Conservation (phyloP, 2,888 invertebrate species). For the Unio pictorum region DNA sequence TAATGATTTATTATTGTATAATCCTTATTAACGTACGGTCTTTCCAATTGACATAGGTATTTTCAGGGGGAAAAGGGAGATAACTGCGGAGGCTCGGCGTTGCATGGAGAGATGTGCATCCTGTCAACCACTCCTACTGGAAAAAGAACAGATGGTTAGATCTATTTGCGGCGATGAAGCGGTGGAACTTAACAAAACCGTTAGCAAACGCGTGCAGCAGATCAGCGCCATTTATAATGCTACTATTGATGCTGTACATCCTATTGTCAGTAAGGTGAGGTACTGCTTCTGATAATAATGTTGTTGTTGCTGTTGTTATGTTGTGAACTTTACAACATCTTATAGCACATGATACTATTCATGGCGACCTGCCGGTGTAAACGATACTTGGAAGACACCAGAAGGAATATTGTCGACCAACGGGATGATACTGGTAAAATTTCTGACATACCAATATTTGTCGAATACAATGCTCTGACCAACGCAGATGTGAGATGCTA, state of each 20-base stretch:
- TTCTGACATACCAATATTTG: too few relatives aligned
- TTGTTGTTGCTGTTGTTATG: background rate
- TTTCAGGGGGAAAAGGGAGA: conserved; percentile 19
- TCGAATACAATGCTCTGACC: too few relatives aligned
- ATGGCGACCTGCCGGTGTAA: too few relatives aligned
- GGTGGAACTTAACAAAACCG: conserved; percentile 21
- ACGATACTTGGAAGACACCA: too few relatives aligned
- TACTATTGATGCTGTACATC: conserved; percentile 19
- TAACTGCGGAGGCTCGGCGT: conserved; percentile 18
- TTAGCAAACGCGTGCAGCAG: conserved; percentile 11
- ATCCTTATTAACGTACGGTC: background rate
- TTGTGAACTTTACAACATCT: too few relatives aligned
- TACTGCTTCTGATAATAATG: background rate
- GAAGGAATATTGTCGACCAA: too few relatives aligned
- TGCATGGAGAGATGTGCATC: conserved; percentile 27
- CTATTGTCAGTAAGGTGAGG: conserved; percentile 23
- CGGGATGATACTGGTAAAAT: too few relatives aligned
- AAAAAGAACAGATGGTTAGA: conserved; percentile 21
- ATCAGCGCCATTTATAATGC: conserved; percentile 18
- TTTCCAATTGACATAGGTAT: conserved; percentile 7
- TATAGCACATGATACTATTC: too few relatives aligned
- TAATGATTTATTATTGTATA: background rate
- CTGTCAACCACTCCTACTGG: conserved; percentile 20
- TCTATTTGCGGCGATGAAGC: conserved; percentile 24
- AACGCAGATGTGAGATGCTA: too few relatives aligned